Evolutionary conservation across 2,888 invertebrate species (phyloP), one percentile per base, ranked within the genome.

Genomic region (Euzetes globulus): DNA sequence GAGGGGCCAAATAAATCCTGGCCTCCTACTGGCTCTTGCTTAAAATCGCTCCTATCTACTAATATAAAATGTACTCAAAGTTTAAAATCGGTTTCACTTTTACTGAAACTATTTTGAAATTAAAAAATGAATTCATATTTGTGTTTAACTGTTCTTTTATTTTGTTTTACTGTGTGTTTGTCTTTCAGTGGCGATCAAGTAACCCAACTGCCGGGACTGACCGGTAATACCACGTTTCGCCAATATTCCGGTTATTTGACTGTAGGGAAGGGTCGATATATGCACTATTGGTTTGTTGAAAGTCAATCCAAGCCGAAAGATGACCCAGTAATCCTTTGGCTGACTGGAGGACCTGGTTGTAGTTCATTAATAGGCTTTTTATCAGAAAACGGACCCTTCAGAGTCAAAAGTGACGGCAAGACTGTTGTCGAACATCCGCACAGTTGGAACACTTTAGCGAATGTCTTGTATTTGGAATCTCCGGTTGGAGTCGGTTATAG

Each of bases 401-500:
- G 76, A 45, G 78, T 79, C 5, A 55, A 6, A 4, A 55, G 7
- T 22, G 22, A 5, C 3, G 25, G 55, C 17, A 25, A 55, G n/a
- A n/a, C n/a, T 22, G 55, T 79, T 11, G 75, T 72, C 37, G 74
- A 77, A 55, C 79, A 80, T 72, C 55, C 75, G 22, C 78, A 78
- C 74, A 75, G 77, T 68, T 80, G 80, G 79, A 79, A 79, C 71
- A 77, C 68, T 58, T 79, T 82, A n/a, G 84, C 85, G 29, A 84
- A 84, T 78, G 81, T 85, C 77, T 73, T 85, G 65, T 84, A 83
- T 77, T 78, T 85, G 76, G 85, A 85, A 78, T 82, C 85, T 4
- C 85, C 85, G 29, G 83, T 84, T 58, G 82, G 83, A 45, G 85
- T 85, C 65, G 85, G 85, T n/a, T 85, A 81, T 79, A 85, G 85